A percentile compares a stretch with the other conserved stretches of the same genome.
Conservation (phyloP, 92 coral and sea anemone species). For the Heliopora coerulea region DNA sequence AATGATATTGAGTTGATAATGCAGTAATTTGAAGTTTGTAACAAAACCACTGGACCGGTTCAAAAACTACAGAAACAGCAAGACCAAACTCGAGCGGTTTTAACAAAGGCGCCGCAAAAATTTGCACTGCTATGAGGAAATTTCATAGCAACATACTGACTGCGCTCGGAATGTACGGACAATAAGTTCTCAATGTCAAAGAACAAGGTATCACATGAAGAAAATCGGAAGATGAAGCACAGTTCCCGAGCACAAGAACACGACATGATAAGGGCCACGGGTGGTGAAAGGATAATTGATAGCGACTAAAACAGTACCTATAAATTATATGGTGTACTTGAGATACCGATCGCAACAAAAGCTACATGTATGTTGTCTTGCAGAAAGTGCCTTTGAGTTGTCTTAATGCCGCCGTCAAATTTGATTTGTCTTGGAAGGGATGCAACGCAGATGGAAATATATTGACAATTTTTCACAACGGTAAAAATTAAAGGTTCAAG, state of each 20-base stretch:
- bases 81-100: neutral
- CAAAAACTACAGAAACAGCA: neutral
- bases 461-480: slow-evolving; percentile 27
- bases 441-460: slow-evolving; percentile 10
- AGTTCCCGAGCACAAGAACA: neutral
- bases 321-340: neutral
- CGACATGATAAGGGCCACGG: neutral
- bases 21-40: slow-evolving; percentile 33
- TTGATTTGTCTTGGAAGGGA: slow-evolving; percentile 12
- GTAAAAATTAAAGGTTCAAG: slow-evolving; percentile 24
- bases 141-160: neutral
- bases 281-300: neutral
- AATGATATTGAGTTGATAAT: slow-evolving; percentile 21
- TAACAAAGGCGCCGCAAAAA: no score
- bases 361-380: neutral
- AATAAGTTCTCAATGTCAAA: neutral
- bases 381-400: neutral
- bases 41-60: slow-evolving; percentile 6
- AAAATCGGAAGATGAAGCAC: neutral
- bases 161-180: neutral
- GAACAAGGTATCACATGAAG: neutral
- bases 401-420: neutral
- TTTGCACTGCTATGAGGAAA: neutral
- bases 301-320: neutral
- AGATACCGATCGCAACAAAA: neutral